phyloP scores from a whole-genome alignment of 2,797 vertebrate genomes.

The Coregonus ussuriensis region DNA sequence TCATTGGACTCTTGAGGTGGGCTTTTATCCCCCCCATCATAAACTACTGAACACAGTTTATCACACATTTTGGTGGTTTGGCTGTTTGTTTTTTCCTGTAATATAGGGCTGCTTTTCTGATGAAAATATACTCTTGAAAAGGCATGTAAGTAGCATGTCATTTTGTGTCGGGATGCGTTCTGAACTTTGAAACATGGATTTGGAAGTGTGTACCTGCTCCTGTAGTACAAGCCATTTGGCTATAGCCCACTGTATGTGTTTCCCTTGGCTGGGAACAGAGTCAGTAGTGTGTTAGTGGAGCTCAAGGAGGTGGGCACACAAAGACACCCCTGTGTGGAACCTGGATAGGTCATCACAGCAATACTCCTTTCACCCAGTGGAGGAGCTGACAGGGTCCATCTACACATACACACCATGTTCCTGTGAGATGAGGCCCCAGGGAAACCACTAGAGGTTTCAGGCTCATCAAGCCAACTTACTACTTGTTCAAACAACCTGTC shows the following conservation, averaged over 20 bases:
- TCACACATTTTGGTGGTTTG: constrained; percentile 10
- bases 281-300: constrained; percentile 47
- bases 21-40: constrained; percentile 42
- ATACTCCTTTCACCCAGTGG: constrained; percentile 29
- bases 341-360: constrained; percentile 31
- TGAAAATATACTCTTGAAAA: constrained; percentile 46
- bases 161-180: constrained; percentile 36
- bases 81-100: constrained; percentile 23
- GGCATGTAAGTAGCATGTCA: constrained; percentile 42
- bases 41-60: constrained; percentile 46
- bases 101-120: constrained; percentile 29
- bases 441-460: constrained; percentile 6
- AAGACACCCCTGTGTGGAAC: constrained; percentile 61
- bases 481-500: not conserved
- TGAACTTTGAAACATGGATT: constrained; percentile 38
- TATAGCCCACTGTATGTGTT: constrained; percentile 42
- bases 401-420: not conserved
- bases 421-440: not conserved
- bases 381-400: constrained; percentile 7
- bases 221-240: constrained; percentile 33
- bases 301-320: constrained; percentile 45
- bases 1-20: constrained; percentile 48
- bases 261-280: constrained; percentile 55
- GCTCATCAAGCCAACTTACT: constrained; percentile 2
- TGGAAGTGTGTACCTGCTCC: constrained; percentile 25